Evolutionary conservation across 2,888 invertebrate species (phyloP).

Genomic region (Drosophila phalerata): DNA sequence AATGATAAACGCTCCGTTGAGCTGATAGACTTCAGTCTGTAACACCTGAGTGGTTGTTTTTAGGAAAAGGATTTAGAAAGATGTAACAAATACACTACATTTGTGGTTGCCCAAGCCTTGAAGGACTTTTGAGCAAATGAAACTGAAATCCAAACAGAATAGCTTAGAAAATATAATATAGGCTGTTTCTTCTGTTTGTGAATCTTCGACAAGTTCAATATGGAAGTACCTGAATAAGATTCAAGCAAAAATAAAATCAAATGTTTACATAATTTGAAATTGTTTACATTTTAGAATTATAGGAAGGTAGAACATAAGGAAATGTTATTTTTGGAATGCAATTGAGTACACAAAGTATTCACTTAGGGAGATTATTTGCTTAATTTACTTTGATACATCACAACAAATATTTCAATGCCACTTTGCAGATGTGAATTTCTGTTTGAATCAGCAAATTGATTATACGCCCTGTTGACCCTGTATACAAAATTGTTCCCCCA

Average conservation of each 20-base stretch:
- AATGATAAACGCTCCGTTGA: constrained; percentile 66
- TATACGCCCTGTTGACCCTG: constrained; percentile 13
- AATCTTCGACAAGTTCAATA: neutral
- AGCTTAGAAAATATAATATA: neutral
- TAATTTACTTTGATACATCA: constrained; percentile 19
- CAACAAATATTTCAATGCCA: constrained; percentile 11
- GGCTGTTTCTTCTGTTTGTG: neutral
- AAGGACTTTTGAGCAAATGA: neutral
- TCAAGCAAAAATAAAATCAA: constrained; percentile 3
- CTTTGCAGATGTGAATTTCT: constrained; percentile 8
- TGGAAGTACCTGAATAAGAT: constrained; percentile 1
- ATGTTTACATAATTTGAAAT: constrained; percentile 3
- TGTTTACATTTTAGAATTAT: neutral
- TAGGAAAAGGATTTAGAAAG: neutral
- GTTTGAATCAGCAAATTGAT: constrained; percentile 14
- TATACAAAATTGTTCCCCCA: neutral
- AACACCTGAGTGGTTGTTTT: constrained; percentile 25
- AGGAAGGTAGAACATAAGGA: neutral
- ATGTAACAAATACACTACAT: constrained; percentile 8
- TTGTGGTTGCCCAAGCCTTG: constrained; percentile 27
- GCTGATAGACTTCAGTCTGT: constrained; percentile 28
- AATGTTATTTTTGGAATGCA: constrained; percentile 15
- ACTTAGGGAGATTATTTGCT: constrained; percentile 7
- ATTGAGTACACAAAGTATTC: constrained; percentile 7
- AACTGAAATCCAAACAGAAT: neutral